These are phyloP conservation scores for Volucella bombylans DNA, from an alignment of 2,888 invertebrate species.

Conservation along the genomic window DNA sequence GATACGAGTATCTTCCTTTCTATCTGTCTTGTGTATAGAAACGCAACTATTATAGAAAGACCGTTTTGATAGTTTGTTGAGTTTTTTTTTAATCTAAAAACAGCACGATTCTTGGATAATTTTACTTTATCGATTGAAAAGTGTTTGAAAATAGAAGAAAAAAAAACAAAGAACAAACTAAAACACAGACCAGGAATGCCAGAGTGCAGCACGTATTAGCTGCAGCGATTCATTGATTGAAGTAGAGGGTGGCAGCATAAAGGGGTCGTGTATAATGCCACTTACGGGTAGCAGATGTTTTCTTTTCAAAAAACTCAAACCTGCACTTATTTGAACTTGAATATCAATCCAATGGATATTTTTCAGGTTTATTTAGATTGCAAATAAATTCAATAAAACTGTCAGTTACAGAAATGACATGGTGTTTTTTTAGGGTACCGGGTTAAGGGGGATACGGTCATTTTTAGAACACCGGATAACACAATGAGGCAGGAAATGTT, in stretches of 20 bases:
- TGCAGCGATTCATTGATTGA: slow-evolving; percentile 4
- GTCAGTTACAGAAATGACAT: too few species aligned
- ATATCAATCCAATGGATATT: too few species aligned
- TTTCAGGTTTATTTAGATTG: too few species aligned
- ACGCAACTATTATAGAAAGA: not conserved
- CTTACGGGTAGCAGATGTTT: too few species aligned
- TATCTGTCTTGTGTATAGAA: not conserved
- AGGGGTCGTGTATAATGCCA: too few species aligned
- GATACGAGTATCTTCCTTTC: not conserved
- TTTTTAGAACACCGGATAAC: too few species aligned
- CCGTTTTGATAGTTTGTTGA: not conserved
- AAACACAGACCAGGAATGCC: not conserved
- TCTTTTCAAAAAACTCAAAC: too few species aligned
- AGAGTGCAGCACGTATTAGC: slow-evolving; percentile 28
- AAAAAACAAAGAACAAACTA: not conserved
- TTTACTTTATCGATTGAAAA: slow-evolving; percentile 14
- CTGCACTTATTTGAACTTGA: too few species aligned
- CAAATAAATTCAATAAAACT: too few species aligned
- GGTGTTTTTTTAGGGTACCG: too few species aligned
- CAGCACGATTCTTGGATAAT: not conserved
- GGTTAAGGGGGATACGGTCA: too few species aligned
- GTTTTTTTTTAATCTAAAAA: not conserved
- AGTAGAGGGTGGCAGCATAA: slow-evolving; percentile 8
- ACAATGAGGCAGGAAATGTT: too few species aligned
- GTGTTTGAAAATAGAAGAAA: slow-evolving; percentile 12